Evolutionary conservation across 1,140 invertebrate species (phyloP).

Genomic region (Pseudomyrmex gracilis): DNA sequence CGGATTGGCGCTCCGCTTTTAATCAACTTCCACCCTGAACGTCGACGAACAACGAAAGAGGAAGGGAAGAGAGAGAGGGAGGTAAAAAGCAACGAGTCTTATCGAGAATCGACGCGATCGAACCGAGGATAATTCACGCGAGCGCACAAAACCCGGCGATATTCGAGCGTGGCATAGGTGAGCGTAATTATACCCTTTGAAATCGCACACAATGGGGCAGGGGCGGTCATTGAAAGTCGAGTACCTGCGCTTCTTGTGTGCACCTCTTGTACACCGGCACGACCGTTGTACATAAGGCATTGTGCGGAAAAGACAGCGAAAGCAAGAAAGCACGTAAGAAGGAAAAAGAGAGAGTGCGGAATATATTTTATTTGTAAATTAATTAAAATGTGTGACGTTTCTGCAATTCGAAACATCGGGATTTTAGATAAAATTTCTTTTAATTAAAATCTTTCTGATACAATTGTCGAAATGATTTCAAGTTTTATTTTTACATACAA

Average conservation of each 20-base stretch:
- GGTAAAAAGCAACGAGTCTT: slow-evolving; percentile 65
- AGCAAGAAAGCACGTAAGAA: slow-evolving; percentile 14
- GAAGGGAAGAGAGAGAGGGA: neutral
- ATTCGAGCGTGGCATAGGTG: slow-evolving; percentile 77
- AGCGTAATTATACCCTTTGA: slow-evolving; percentile 79
- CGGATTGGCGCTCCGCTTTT: slow-evolving; percentile 57
- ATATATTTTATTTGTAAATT: slow-evolving; percentile 36
- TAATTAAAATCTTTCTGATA: neutral
- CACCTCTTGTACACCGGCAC: slow-evolving; percentile 67
- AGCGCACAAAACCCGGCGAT: slow-evolving; percentile 72
- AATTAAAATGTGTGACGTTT: slow-evolving; percentile 17
- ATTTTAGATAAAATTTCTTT: neutral
- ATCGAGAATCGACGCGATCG: slow-evolving; percentile 76
- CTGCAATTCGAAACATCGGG: neutral
- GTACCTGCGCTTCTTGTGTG: slow-evolving; percentile 75
- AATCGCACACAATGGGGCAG: slow-evolving; percentile 74
- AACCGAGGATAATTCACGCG: slow-evolving; percentile 78
- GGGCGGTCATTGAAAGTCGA: slow-evolving; percentile 78
- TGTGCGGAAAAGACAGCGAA: neutral
- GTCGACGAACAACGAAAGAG: slow-evolving; percentile 33
- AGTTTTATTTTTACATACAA: neutral
- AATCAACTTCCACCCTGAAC: slow-evolving; percentile 65
- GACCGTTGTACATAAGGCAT: slow-evolving; percentile 56
- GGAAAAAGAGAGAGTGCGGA: slow-evolving; percentile 23
- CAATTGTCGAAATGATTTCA: too few relatives aligned